phyloP scores from a whole-genome alignment of 2,113 vertebrate species.

The Corythaeola cristata region DNA sequence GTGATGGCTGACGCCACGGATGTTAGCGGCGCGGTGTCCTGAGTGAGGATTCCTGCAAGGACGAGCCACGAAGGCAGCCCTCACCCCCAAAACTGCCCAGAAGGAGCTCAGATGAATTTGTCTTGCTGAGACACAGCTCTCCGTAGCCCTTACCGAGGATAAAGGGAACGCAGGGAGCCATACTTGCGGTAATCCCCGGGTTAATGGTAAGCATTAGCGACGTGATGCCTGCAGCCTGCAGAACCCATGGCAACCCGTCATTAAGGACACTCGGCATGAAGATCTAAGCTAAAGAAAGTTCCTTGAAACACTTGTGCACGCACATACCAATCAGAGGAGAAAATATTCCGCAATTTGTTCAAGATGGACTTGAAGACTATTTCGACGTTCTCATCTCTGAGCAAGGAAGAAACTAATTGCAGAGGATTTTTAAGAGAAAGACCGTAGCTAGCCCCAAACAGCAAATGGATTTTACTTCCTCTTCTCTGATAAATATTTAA shows the following conservation, averaged over 20 bases:
- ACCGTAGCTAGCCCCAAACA: conserved; percentile 61
- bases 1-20: fast-evolving
- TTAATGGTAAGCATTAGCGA: neutral
- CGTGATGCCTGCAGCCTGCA: neutral
- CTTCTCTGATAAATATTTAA: conserved; percentile 75
- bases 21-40: fast-evolving
- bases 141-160: neutral
- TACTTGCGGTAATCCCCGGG: neutral
- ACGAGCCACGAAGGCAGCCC: fast-evolving
- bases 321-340: neutral
- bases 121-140: neutral
- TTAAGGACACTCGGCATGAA: neutral
- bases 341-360: neutral
- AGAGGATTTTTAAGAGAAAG: conserved; percentile 14
- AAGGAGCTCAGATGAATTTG: neutral
- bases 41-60: neutral
- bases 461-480: conserved; percentile 68
- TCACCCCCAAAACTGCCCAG: fast-evolving
- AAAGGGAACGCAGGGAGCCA: fast-evolving
- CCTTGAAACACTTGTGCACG: neutral
- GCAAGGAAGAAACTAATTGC: conserved; percentile 3
- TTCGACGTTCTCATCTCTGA: neutral
- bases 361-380: neutral
- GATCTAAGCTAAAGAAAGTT: neutral
- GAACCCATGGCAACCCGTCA: neutral